A percentile compares a stretch with the other conserved stretches of the same genome.
Conservation (phyloP, 2,888 invertebrate genomes). For the Drosophila rellima region DNA sequence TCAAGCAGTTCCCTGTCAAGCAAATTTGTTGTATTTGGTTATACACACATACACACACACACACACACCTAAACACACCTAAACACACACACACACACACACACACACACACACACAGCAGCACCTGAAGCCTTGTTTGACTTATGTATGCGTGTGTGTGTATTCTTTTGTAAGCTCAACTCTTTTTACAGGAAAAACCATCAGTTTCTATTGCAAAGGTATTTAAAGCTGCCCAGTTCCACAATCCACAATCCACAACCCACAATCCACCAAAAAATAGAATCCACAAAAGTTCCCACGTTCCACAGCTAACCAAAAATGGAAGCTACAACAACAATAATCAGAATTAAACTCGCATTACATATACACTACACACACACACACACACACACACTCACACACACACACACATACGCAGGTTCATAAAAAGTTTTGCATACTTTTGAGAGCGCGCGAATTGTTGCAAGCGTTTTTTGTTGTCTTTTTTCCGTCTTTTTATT, state of each 20-base stretch:
- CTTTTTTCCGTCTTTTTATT: slow-evolving; percentile 8
- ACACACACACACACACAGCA: slow-evolving; percentile 28
- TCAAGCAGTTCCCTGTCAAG: slow-evolving; percentile 47
- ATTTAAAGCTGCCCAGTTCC: slow-evolving; percentile 77
- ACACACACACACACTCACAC: slow-evolving; percentile 25
- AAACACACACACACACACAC: slow-evolving; percentile 17
- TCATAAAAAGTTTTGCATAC: slow-evolving; percentile 58
- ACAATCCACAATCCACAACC: slow-evolving; percentile 1
- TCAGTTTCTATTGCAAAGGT: slow-evolving; percentile 83
- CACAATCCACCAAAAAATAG: neutral
- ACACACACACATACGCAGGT: slow-evolving; percentile 3
- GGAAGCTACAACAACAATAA: slow-evolving; percentile 58
- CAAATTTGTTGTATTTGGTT: slow-evolving; percentile 43
- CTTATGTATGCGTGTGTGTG: slow-evolving; percentile 61
- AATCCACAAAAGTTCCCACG: neutral
- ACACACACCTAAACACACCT: slow-evolving; percentile 6
- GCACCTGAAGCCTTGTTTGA: slow-evolving; percentile 1
- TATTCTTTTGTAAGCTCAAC: slow-evolving; percentile 75
- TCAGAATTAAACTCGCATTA: slow-evolving; percentile 55
- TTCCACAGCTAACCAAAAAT: slow-evolving; percentile 46
- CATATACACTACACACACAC: slow-evolving; percentile 32
- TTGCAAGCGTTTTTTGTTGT: slow-evolving; percentile 33
- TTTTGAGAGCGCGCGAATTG: slow-evolving; percentile 54
- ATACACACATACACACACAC: slow-evolving; percentile 27
- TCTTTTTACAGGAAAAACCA: slow-evolving; percentile 84